Percentiles rank a stretch among this genome's conserved stretches.
phyloP scores from a whole-genome alignment of 2,113 vertebrate species.

The Scalopus aquaticus region DNA sequence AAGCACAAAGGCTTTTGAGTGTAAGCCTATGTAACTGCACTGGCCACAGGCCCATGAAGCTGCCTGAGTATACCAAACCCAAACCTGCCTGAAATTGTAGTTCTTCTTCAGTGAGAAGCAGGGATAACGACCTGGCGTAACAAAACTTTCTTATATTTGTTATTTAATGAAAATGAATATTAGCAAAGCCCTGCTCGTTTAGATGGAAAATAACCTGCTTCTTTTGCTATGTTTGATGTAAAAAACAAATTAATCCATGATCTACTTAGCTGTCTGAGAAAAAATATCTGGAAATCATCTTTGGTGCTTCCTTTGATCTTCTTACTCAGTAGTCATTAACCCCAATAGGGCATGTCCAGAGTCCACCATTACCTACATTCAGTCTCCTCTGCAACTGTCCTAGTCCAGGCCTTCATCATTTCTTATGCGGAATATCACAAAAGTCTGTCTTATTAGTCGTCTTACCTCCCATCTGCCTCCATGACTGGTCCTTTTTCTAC shows the following conservation, averaged over 20 bases:
- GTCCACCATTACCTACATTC: not conserved
- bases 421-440: not conserved
- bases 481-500: not conserved
- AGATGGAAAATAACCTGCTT: not conserved
- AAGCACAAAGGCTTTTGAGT: too few species aligned
- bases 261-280: not conserved
- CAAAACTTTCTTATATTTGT: not conserved
- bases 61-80: too few species aligned
- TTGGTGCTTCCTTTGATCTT: not conserved
- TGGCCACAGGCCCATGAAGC: too few species aligned
- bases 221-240: not conserved
- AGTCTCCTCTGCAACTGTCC: not conserved
- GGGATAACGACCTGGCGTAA: too few species aligned
- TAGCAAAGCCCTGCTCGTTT: not conserved
- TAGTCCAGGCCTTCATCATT: not conserved
- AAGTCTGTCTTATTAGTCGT: not conserved
- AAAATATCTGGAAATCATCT: not conserved
- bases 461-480: not conserved
- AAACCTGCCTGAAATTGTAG: not conserved
- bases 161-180: not conserved
- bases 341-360: not conserved
- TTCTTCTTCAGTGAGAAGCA: not conserved
- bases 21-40: too few species aligned
- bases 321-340: not conserved
- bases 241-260: not conserved